These are phyloP conservation scores for Luidia sarsii DNA, from an alignment of 53 echinoderm and acorn worm genomes.

Conservation along the genomic window DNA sequence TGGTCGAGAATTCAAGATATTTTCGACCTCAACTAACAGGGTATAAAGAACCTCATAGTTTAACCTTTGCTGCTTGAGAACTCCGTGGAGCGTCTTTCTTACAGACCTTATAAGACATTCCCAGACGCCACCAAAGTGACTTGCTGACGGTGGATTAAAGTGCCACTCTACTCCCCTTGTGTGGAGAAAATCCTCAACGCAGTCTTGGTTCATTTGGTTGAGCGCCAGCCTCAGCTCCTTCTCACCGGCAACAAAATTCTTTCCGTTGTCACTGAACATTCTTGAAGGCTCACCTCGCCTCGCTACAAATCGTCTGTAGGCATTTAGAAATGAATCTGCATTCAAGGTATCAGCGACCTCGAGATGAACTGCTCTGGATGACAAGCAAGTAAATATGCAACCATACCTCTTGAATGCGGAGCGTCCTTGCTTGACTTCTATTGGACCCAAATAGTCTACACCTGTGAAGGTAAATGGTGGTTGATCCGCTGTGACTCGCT, in stretches of 20 bases:
- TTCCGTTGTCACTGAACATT: constrained; percentile 56
- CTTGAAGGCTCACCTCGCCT: constrained; percentile 34
- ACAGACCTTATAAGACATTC: constrained; percentile 70
- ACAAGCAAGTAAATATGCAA: constrained; percentile 58
- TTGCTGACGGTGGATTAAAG: constrained; percentile 61
- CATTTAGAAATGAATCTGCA: constrained; percentile 58
- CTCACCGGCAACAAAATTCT: constrained; percentile 48
- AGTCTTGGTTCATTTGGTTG: constrained; percentile 29
- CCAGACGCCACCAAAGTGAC: constrained; percentile 75
- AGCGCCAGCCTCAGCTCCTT: constrained; percentile 35
- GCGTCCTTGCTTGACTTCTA: constrained; percentile 40
- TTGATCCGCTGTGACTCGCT: constrained; percentile 33
- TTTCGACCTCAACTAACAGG: constrained; percentile 26
- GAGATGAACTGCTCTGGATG: constrained; percentile 43
- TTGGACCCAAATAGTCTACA: constrained; percentile 52
- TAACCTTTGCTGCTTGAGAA: constrained; percentile 55
- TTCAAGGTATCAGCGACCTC: constrained; percentile 43
- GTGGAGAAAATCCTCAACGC: constrained; percentile 30
- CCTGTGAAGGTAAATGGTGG: constrained; percentile 57
- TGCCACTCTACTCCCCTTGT: constrained; percentile 55
- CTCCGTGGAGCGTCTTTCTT: constrained; percentile 43
- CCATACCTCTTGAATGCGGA: constrained; percentile 62
- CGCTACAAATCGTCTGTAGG: constrained; percentile 46
- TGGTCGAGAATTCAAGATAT: constrained; percentile 50
- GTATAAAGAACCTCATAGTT: constrained; percentile 66